Conservation (phyloP, 2,888 invertebrate species). For the Harpagoxenus sublaevis region DNA sequence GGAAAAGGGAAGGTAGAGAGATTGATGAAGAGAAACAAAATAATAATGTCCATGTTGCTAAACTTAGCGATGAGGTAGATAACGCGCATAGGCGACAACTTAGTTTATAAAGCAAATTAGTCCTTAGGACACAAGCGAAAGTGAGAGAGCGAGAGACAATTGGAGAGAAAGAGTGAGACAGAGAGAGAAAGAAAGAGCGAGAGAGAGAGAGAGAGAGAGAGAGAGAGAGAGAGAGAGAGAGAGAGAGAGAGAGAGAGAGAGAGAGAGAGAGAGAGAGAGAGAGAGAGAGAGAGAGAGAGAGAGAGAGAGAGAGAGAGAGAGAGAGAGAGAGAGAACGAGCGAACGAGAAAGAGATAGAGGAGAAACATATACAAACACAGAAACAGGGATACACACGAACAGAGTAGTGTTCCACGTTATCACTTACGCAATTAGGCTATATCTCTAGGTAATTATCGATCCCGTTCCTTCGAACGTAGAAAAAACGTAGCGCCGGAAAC, state of each 20-base stretch:
- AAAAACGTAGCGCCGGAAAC: conserved; percentile 58
- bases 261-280: conserved; percentile 43
- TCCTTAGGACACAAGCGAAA: conserved; percentile 67
- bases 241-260: background rate
- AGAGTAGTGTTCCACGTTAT: conserved; percentile 76
- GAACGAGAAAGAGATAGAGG: background rate
- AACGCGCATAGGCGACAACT: conserved; percentile 71
- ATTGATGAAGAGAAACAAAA: conserved; percentile 63
- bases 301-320: background rate
- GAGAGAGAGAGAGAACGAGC: conserved; percentile 40
- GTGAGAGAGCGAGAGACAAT: conserved; percentile 11
- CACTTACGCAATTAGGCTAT: conserved; percentile 64
- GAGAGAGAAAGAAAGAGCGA: conserved; percentile 10
- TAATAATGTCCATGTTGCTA: conserved; percentile 83
- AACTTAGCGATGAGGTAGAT: conserved; percentile 78
- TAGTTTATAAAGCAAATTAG: conserved; percentile 72
- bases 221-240: too few relatives aligned
- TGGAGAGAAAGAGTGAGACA: conserved; percentile 45
- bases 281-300: conserved; percentile 10
- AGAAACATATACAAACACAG: conserved; percentile 32
- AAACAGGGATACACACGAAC: conserved; percentile 51
- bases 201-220: conserved; percentile 29
- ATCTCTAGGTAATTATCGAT: conserved; percentile 77
- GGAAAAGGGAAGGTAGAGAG: conserved; percentile 7
- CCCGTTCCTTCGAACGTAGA: conserved; percentile 78